Conservation (phyloP, 2,113 vertebrate species). For the Lucifuga dentata region DNA sequence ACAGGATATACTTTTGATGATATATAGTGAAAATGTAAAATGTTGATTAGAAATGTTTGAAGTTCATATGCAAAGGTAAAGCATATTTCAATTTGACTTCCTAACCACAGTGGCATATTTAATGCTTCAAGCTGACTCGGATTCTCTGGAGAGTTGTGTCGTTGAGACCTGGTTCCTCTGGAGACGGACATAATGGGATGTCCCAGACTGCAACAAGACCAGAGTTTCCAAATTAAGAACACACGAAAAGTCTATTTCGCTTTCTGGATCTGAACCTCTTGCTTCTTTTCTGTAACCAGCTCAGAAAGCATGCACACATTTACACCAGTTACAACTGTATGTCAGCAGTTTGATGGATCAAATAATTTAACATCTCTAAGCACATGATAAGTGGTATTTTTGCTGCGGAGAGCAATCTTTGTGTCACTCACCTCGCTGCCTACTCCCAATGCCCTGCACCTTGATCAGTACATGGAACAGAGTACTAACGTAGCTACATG, state of each 20-base stretch:
- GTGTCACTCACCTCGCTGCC: too few relatives aligned
- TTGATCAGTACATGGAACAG: too few relatives aligned
- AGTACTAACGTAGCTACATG: too few relatives aligned
- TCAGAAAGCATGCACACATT: background rate
- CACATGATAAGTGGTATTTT: too few relatives aligned
- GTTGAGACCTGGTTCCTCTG: slow-evolving; percentile 54
- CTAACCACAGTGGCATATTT: slow-evolving; percentile 36
- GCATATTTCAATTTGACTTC: slow-evolving; percentile 40
- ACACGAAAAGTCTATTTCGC: slow-evolving; percentile 18
- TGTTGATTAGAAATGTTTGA: background rate
- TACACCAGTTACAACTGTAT: slow-evolving; percentile 37
- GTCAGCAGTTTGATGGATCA: slow-evolving; percentile 49
- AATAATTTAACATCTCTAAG: slow-evolving; percentile 4
- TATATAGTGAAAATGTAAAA: background rate
- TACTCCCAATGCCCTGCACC: too few relatives aligned
- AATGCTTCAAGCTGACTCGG: slow-evolving; percentile 57
- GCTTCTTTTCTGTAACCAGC: slow-evolving; percentile 4
- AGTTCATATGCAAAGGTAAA: slow-evolving; percentile 37
- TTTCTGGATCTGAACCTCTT: slow-evolving; percentile 26
- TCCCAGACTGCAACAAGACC: slow-evolving; percentile 41
- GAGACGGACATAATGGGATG: slow-evolving; percentile 48
- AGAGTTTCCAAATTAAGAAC: slow-evolving; percentile 36
- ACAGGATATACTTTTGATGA: background rate
- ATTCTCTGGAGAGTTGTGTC: slow-evolving; percentile 49
- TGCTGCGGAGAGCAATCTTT: too few relatives aligned